Evolutionary conservation across 2,888 invertebrate species (phyloP).

Genomic region (Acanthococcus lagerstroemiae): DNA sequence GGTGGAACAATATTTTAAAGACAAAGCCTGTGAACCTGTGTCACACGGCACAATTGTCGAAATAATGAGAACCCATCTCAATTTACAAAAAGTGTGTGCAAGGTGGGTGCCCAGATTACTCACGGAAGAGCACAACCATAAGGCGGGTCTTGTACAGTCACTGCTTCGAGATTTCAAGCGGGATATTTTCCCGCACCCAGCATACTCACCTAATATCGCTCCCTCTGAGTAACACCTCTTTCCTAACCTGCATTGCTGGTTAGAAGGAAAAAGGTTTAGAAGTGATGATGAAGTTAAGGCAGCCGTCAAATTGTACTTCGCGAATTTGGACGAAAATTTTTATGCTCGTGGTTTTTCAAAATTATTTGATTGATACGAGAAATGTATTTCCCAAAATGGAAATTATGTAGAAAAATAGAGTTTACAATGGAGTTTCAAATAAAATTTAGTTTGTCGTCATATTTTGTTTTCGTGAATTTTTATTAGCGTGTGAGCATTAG

Average conservation of each 20-base stretch:
- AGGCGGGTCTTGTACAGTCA: constrained; percentile 20
- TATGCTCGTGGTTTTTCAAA: neutral
- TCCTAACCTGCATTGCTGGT: neutral
- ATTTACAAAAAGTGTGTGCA: no score
- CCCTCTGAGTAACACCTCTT: no score
- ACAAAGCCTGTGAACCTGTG: no score
- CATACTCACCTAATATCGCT: neutral
- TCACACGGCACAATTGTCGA: no score
- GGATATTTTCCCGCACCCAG: neutral
- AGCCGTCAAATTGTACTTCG: neutral
- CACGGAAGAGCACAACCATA: no score
- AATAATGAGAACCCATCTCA: no score
- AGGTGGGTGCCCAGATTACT: no score
- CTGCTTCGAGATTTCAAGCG: neutral
- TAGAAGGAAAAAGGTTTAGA: neutral
- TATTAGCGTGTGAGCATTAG: neutral
- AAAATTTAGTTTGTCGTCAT: neutral
- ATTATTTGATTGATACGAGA: neutral
- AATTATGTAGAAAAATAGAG: neutral
- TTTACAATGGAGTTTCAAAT: neutral
- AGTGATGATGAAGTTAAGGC: neutral
- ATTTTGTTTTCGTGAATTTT: neutral
- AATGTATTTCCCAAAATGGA: neutral
- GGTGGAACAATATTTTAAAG: no score
- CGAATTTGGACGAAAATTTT: neutral